Base-by-base conservation (phyloP, 30 jellyfish, hydroid and myxozoan species). In the Aurelia sp. region DNA sequence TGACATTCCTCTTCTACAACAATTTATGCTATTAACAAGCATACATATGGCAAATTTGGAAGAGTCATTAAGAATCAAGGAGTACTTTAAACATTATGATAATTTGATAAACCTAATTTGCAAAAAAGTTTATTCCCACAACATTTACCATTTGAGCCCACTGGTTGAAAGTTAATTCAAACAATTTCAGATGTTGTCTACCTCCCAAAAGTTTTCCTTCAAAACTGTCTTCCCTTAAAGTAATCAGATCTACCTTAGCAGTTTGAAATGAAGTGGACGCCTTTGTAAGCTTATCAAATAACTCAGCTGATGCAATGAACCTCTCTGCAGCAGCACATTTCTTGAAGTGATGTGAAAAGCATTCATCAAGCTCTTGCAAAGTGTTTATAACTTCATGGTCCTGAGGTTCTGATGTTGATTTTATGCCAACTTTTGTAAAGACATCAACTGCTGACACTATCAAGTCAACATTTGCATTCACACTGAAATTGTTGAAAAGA, bases 241-340 rank as follows among this genome's bases (percentile, higher is more conserved):
- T 30, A 66, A 37, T 12, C 4, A 10, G 0, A 44, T 59, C 35
- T 51, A 91, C 97, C 85, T 78, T 91, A 35, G 92, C 87, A 77
- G 53, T 63, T 66, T 41, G 27, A 40, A 68, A 41, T 13, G 81
- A 78, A 10, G 53, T 63, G 0, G 93, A 70, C 33, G 94, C 96
- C 35, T 78, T 58, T 12, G 79, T 76, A 51, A 91, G 73, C 62
- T 84, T 71, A 27, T 91, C 93, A 85, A 84, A 91, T 4, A 91
- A 23, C 12, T 71, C 96, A 58, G 85, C 71, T 6, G 97, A 91
- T 13, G 92, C 87, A 78, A 91, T 83, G 33, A 83, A 83, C 68
- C 97, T 70, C 57, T 91, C 97, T 13, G 97, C 97, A 19, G 97
- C 97, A 0, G 97, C 97, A 70, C 97, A 91, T 72, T 79, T 91